A percentile compares a stretch with the other conserved stretches of the same genome.
Conservation (phyloP, 2,888 invertebrate genomes). For the Caradrina kadenii region DNA sequence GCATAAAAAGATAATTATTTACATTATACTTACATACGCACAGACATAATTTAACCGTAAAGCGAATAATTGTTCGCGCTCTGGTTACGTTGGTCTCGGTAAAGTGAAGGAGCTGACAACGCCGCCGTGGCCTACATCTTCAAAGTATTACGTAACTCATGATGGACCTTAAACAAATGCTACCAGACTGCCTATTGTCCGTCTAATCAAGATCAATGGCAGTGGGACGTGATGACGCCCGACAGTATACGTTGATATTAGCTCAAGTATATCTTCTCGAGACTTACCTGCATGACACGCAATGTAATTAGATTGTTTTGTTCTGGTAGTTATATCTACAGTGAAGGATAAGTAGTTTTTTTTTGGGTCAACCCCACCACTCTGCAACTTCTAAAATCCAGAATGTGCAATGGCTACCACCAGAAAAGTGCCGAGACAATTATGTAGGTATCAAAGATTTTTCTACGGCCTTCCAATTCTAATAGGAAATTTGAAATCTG, state of each 20-base stretch:
- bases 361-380: too few relatives aligned
- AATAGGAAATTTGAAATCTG: too few relatives aligned
- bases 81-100: conserved; percentile 33
- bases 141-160: conserved; percentile 48
- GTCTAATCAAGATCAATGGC: conserved; percentile 63
- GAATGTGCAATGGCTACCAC: too few relatives aligned
- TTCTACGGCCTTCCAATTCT: too few relatives aligned
- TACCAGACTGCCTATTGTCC: conserved; percentile 16
- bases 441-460: too few relatives aligned
- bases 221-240: conserved; percentile 9
- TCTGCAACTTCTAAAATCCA: too few relatives aligned
- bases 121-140: conserved; percentile 48
- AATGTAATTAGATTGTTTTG: conserved; percentile 16
- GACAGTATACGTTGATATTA: conserved; percentile 15
- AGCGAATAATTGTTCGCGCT: conserved; percentile 44
- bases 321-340: background rate
- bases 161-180: conserved; percentile 45
- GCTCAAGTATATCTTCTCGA: conserved; percentile 8
- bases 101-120: conserved; percentile 18
- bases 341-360: too few relatives aligned
- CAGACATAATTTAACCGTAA: conserved; percentile 13
- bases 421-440: too few relatives aligned
- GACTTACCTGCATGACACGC: conserved; percentile 5
- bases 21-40: background rate
- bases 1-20: background rate